Percentiles rank a stretch among this genome's conserved stretches.
Conservation (phyloP, 1,140 invertebrate species). For the Bombus difficillimus region DNA sequence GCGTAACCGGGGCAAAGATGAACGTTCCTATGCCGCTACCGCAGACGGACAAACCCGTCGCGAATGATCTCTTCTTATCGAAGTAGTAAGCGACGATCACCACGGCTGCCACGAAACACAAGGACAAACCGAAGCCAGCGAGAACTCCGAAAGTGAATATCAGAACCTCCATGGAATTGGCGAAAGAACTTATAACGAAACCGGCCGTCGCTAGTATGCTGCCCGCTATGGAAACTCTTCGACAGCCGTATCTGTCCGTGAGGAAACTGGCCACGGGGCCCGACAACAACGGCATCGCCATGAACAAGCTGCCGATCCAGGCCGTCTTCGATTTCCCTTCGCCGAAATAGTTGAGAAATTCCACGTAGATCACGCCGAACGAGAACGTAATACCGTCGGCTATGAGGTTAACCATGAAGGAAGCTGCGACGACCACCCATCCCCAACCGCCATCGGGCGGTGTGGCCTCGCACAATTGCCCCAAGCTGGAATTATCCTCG, state of each 20-base stretch:
- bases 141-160: constrained; percentile 94
- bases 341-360: constrained; percentile 93
- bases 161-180: constrained; percentile 89
- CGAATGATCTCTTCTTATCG: constrained; percentile 94
- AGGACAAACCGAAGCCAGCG: constrained; percentile 92
- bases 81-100: constrained; percentile 99
- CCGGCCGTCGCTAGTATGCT: constrained; percentile 90
- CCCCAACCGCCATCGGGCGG: constrained; percentile 91
- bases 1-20: constrained; percentile 94
- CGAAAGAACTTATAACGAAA: constrained; percentile 91
- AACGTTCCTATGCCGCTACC: constrained; percentile 95
- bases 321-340: constrained; percentile 93
- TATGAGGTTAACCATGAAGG: constrained; percentile 95
- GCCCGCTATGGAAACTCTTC: constrained; percentile 91
- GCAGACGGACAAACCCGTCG: constrained; percentile 96
- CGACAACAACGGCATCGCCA: constrained; percentile 94
- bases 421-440: constrained; percentile 92
- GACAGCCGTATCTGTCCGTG: constrained; percentile 93
- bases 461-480: constrained; percentile 85
- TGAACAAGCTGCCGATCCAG: constrained; percentile 94
- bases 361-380: constrained; percentile 94
- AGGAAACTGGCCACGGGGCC: constrained; percentile 95
- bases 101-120: constrained; percentile 94
- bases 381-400: constrained; percentile 98
- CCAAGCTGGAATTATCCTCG: constrained; percentile 85